Percentiles rank a stretch among this genome's conserved stretches.
phyloP scores from a whole-genome alignment of 2,797 vertebrate species.

The Helarctos malayanus region DNA sequence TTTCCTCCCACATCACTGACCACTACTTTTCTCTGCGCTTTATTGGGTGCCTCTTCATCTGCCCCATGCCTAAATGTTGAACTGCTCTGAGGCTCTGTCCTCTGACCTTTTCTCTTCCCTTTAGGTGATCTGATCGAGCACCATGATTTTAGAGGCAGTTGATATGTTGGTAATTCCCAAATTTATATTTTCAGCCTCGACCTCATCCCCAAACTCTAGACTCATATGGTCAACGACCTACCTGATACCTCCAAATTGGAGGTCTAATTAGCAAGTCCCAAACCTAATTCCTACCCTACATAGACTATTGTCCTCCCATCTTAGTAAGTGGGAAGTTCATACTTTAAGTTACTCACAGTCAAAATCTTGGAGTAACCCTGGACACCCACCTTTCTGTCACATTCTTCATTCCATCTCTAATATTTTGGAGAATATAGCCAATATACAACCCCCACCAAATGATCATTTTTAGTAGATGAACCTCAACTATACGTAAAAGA shows the following conservation, averaged over 20 bases:
- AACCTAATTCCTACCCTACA: not conserved
- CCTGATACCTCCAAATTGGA: not conserved
- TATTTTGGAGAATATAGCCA: not conserved
- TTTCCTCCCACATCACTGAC: not conserved
- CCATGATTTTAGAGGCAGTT: not conserved
- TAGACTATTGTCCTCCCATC: not conserved
- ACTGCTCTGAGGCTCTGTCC: not conserved
- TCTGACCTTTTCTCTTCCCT: not conserved
- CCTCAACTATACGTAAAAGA: constrained; percentile 33
- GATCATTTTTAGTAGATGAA: constrained; percentile 48
- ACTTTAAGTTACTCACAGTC: not conserved
- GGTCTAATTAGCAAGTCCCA: constrained; percentile 16
- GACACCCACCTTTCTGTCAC: not conserved
- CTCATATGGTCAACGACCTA: not conserved
- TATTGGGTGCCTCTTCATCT: not conserved
- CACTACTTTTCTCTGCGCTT: not conserved
- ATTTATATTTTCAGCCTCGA: not conserved
- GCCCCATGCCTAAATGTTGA: not conserved
- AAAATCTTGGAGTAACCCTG: constrained; percentile 35
- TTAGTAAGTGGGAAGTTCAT: not conserved
- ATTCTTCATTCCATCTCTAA: not conserved
- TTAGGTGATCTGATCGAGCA: not conserved
- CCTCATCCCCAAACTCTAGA: not conserved
- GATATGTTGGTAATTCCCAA: not conserved
- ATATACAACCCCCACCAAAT: constrained; percentile 28